These are phyloP conservation scores for Serripes groenlandicus DNA, from an alignment of 2,888 invertebrate genomes.

Conservation along the genomic window DNA sequence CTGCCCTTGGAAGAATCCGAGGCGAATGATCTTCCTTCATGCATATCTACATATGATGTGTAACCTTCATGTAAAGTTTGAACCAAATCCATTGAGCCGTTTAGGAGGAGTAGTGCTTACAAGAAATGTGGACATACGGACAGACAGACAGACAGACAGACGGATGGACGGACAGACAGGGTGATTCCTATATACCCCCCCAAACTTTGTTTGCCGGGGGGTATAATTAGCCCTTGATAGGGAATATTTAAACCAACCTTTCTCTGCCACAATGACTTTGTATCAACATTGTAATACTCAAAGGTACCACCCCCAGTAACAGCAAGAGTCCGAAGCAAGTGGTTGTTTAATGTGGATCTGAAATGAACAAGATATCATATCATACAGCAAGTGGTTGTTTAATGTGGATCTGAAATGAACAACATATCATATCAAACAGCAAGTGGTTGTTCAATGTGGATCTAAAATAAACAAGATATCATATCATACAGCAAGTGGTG, in stretches of 20 bases:
- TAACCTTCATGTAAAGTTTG: no score
- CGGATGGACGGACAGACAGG: no score
- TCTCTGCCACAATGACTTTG: slow-evolving; percentile 80
- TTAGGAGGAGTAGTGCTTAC: no score
- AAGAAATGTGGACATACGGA: no score
- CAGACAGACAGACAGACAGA: no score
- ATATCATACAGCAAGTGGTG: slow-evolving; percentile 66
- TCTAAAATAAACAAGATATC: background rate
- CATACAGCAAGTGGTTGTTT: slow-evolving; percentile 66
- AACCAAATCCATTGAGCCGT: no score
- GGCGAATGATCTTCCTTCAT: no score
- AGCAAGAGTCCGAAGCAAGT: slow-evolving; percentile 78
- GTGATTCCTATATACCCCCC: no score
- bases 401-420: background rate
- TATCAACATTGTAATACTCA: slow-evolving; percentile 79
- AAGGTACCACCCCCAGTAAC: slow-evolving; percentile 80
- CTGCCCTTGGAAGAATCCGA: no score
- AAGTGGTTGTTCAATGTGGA: slow-evolving; percentile 57
- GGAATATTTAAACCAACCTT: background rate
- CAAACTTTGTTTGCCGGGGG: no score
- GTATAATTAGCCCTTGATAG: no score
- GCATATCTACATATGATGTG: no score
- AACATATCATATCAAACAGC: slow-evolving; percentile 41
- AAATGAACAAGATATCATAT: background rate
- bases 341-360: slow-evolving; percentile 29